Percentiles rank a stretch among this genome's conserved stretches.
Evolutionary conservation across 2,113 vertebrate species (phyloP).

Genomic region (Turnix velox): DNA sequence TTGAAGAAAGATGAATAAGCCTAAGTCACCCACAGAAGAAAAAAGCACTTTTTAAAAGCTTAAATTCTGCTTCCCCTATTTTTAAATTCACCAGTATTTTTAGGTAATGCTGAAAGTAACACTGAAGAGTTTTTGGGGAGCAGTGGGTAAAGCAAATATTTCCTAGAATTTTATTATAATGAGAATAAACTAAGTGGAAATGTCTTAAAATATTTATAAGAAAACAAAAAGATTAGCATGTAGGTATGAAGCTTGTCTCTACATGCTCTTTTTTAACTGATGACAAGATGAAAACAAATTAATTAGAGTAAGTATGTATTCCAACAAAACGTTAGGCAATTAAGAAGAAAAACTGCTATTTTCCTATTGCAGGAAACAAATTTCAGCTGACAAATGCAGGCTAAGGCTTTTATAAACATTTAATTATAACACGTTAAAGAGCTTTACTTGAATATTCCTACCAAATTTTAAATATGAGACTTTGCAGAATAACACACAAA

Average conservation of each 20-base stretch:
- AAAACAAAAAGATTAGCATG: background rate
- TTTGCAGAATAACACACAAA: background rate
- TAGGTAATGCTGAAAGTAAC: background rate
- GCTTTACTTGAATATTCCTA: background rate
- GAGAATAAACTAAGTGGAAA: conserved; percentile 21
- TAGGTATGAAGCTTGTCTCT: background rate
- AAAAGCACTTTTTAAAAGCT: background rate
- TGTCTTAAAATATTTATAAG: conserved; percentile 3
- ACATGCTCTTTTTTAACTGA: background rate
- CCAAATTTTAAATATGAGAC: conserved; percentile 2
- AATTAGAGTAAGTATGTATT: background rate
- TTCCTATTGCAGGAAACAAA: background rate
- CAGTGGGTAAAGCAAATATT: background rate
- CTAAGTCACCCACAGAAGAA: background rate
- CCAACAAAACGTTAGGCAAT: conserved; percentile 14
- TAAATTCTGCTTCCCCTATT: background rate
- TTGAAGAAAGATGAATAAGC: background rate
- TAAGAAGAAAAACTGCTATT: background rate
- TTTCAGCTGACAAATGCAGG: background rate
- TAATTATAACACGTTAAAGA: background rate
- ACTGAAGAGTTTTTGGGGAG: background rate
- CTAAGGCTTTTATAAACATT: background rate
- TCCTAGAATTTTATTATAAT: conserved; percentile 36
- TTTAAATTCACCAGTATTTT: conserved; percentile 1
- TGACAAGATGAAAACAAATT: background rate